A percentile compares a stretch with the other conserved stretches of the same genome.
Evolutionary conservation across 2,113 vertebrate genomes (phyloP).

Genomic region (Marcusenius ussheri): DNA sequence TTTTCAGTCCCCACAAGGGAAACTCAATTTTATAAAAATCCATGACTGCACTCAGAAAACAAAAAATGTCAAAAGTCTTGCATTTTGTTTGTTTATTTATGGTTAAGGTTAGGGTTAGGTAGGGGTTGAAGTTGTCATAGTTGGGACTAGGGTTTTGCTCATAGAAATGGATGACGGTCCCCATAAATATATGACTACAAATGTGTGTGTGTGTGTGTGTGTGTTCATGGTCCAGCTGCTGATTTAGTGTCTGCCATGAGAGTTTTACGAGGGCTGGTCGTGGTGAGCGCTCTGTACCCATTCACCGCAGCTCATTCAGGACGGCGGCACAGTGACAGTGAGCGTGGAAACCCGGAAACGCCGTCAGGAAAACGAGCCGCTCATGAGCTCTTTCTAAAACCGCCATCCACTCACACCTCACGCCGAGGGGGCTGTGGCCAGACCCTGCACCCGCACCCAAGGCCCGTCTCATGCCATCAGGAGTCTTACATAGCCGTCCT

Average conservation of each 20-base stretch:
- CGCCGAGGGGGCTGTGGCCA: not conserved
- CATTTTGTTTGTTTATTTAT: not conserved
- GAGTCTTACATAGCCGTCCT: not conserved
- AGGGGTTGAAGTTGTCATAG: not conserved
- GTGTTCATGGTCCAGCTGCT: constrained; percentile 27
- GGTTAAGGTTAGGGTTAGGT: not conserved
- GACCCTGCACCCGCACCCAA: not conserved
- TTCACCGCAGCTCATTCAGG: constrained; percentile 56
- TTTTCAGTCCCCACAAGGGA: not conserved
- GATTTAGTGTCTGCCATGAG: constrained; percentile 54
- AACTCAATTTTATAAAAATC: not conserved
- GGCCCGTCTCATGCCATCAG: not conserved
- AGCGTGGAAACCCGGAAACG: not conserved
- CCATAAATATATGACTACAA: not conserved
- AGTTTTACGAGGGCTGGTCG: constrained; percentile 49
- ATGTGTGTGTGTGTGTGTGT: not conserved
- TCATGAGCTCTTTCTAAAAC: not conserved
- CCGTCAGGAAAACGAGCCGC: not conserved
- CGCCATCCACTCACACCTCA: not conserved
- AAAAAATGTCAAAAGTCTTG: not conserved
- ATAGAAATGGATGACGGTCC: not conserved
- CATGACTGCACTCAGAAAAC: not conserved
- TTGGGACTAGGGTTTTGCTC: not conserved
- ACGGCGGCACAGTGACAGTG: constrained; percentile 37
- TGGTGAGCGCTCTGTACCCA: constrained; percentile 49